Conservation (phyloP, 2,113 vertebrate genomes). For the Seriola dumerili region DNA sequence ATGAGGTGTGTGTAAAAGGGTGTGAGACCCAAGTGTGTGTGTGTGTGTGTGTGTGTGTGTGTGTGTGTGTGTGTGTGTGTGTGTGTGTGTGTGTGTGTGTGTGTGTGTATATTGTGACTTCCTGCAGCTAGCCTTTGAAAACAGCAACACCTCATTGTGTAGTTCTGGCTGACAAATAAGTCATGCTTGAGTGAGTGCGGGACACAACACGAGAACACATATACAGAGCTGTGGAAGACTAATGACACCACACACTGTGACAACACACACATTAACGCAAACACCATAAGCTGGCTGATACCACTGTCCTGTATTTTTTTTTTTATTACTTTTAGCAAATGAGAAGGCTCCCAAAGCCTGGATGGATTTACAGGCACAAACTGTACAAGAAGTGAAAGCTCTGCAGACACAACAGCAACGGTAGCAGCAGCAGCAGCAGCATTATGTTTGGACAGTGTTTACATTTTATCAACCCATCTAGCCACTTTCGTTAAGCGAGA, state of each 20-base stretch:
- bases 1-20: constrained; percentile 45
- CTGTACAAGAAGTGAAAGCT: constrained; percentile 19
- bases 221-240: constrained; percentile 48
- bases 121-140: constrained; percentile 76
- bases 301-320: background rate
- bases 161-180: constrained; percentile 63
- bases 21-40: constrained; percentile 5
- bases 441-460: constrained; percentile 32
- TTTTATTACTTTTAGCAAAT: background rate
- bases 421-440: background rate
- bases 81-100: constrained; percentile 23
- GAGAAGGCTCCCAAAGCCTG: constrained; percentile 6
- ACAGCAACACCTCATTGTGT: constrained; percentile 76
- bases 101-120: constrained; percentile 62
- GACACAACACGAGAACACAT: constrained; percentile 42
- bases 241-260: constrained; percentile 62
- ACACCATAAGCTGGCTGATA: constrained; percentile 6
- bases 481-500: constrained; percentile 49
- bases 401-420: background rate
- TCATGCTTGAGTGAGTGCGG: constrained; percentile 45
- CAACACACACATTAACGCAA: constrained; percentile 35
- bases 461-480: constrained; percentile 48
- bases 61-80: constrained; percentile 29
- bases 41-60: constrained; percentile 41
- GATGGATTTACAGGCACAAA: background rate